phyloP scores from a whole-genome alignment of 2,888 invertebrate species.

The Antheraea yamamai region DNA sequence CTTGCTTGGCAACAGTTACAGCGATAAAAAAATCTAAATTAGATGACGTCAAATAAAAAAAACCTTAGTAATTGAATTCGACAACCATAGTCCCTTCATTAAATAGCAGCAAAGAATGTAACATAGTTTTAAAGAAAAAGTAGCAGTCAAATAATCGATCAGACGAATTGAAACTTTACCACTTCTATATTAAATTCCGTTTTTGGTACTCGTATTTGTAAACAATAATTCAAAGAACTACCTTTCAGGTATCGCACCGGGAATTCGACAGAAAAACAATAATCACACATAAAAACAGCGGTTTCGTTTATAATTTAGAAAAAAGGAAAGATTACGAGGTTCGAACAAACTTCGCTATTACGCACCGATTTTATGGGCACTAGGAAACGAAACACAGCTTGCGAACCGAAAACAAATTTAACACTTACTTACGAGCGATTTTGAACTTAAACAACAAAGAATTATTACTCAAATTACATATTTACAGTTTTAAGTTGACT shows the following conservation, averaged over 20 bases:
- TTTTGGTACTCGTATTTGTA: background rate
- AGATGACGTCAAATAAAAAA: background rate
- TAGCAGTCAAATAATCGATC: conserved; percentile 28
- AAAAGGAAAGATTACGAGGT: conserved; percentile 63
- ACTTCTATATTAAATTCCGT: conserved; percentile 23
- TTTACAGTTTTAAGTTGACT: background rate
- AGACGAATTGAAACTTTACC: conserved; percentile 48
- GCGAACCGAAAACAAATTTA: background rate
- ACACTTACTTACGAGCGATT: background rate
- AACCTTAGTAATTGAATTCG: background rate
- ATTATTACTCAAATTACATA: conserved; percentile 27
- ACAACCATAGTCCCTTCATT: background rate
- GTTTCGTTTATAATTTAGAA: conserved; percentile 65
- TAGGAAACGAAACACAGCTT: conserved; percentile 42
- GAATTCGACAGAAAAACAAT: conserved; percentile 60
- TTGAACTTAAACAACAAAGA: background rate
- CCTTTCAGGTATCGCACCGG: conserved; percentile 63
- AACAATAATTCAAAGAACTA: conserved; percentile 21
- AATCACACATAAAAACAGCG: conserved; percentile 62
- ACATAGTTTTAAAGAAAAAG: conserved; percentile 34
- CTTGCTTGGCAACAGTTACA: too few species aligned
- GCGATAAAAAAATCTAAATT: background rate
- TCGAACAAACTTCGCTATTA: conserved; percentile 67
- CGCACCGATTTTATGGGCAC: conserved; percentile 66
- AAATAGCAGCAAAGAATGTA: conserved; percentile 37